Base-by-base conservation (phyloP, 1,140 invertebrate species). In the Macrobrachium rosenbergii region DNA sequence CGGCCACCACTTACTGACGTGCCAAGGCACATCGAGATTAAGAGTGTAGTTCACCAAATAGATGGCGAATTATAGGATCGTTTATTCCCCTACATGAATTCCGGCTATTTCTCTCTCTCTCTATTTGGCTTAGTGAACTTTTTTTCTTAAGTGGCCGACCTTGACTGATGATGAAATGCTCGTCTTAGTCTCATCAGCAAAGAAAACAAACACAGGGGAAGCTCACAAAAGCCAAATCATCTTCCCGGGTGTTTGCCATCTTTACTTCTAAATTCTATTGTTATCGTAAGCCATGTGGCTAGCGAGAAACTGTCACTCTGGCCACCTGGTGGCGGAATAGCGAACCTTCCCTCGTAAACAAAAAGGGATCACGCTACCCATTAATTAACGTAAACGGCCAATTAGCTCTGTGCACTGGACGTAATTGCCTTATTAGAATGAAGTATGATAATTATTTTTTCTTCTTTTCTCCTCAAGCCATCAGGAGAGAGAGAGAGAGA, bases 351-450 rank as follows among this genome's bases (percentile, higher is more conserved):
- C 75, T 19, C 73, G 78, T 83, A 76, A 83, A 77, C 82, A 83
- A 83, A 63, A 75, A 69, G 45, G 23, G 28, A 63, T 63, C 72
- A 63, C 58, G 72, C 23, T 73, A 73, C 8, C 72, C 72, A 83
- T 83, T 76, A 83, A 83, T 83, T 83, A 83, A 83, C 21, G 82
- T 83, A 83, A 83, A 83, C 76, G 73, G 59, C 23, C 82, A 83
- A 83, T 83, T 83, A 83, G 82, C 45, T 83, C 59, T 63, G 72
- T 76, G 82, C 72, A 76, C 69, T 60, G 82, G 63, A 59, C 82
- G 69, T 83, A 83, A 83, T 83, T 83, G 82, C 69, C 82, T 76
- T 75, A 83, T 83, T 75, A 75, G 82, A 75, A 83, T 62, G 43
- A n/a, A 75, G 81, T 37, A 75, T 60, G 67, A 72, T 58, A 59